Evolutionary conservation across 1,140 invertebrate species (phyloP).

Genomic region (Bombus sylvicola): DNA sequence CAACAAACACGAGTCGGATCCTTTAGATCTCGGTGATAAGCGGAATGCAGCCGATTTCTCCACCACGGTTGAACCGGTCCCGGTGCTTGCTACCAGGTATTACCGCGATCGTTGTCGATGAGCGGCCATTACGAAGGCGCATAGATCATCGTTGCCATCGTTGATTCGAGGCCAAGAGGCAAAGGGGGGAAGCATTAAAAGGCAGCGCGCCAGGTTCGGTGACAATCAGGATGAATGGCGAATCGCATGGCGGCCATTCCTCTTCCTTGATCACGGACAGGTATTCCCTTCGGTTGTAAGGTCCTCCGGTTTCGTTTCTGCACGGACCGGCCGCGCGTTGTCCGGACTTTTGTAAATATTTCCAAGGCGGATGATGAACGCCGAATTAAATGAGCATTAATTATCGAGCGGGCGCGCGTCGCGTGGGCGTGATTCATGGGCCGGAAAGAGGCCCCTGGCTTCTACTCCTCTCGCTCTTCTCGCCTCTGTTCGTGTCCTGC

Average conservation of each 20-base stretch:
- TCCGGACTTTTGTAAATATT: slow-evolving; percentile 75
- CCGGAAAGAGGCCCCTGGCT: slow-evolving; percentile 62
- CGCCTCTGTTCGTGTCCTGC: slow-evolving; percentile 14
- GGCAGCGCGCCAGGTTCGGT: slow-evolving; percentile 59
- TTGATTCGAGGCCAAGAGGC: slow-evolving; percentile 55
- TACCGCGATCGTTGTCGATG: slow-evolving; percentile 43
- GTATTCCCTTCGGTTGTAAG: slow-evolving; percentile 43
- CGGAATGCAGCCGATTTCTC: slow-evolving; percentile 44
- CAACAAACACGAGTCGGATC: not conserved
- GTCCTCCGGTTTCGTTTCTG: slow-evolving; percentile 60
- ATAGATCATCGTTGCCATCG: slow-evolving; percentile 66
- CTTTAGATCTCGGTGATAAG: slow-evolving; percentile 27
- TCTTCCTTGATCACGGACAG: slow-evolving; percentile 62
- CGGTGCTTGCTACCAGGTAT: slow-evolving; percentile 37
- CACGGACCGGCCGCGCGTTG: slow-evolving; percentile 45
- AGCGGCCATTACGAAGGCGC: slow-evolving; percentile 34
- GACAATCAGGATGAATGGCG: slow-evolving; percentile 78
- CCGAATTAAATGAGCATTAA: slow-evolving; percentile 81
- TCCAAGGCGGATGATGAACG: slow-evolving; percentile 77
- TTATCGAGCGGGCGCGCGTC: slow-evolving; percentile 75
- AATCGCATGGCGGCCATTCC: slow-evolving; percentile 67
- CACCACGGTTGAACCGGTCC: slow-evolving; percentile 19
- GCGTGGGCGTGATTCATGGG: slow-evolving; percentile 80
- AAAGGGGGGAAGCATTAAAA: slow-evolving; percentile 47
- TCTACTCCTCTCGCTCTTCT: slow-evolving; percentile 52